A percentile compares a stretch with the other conserved stretches of the same genome.
phyloP scores from a whole-genome alignment of 2,888 invertebrate genomes.

The Altica lythri region DNA sequence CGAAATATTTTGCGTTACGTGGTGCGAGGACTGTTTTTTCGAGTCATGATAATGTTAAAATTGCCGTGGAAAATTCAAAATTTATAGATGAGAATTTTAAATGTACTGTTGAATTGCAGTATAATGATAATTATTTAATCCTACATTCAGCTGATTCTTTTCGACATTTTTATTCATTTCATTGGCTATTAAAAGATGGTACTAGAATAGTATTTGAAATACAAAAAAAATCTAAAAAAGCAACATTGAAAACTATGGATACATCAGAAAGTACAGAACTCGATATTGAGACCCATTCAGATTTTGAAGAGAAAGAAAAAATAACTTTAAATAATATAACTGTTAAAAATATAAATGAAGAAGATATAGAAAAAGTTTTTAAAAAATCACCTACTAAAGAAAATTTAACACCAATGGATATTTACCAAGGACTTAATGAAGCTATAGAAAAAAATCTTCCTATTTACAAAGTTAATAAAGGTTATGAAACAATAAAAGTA shows the following conservation, averaged over 20 bases:
- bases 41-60: constrained; percentile 45
- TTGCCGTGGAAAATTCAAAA: constrained; percentile 43
- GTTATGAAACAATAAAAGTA: constrained; percentile 30
- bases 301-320: no score
- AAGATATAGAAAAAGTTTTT: neutral
- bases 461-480: constrained; percentile 41
- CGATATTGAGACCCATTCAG: no score
- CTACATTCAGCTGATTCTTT: constrained; percentile 36
- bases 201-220: constrained; percentile 41
- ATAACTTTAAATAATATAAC: no score
- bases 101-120: constrained; percentile 39
- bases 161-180: constrained; percentile 35
- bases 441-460: constrained; percentile 20
- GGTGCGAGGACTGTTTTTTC: constrained; percentile 44
- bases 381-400: neutral
- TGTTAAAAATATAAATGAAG: neutral
- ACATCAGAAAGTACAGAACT: no score
- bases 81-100: constrained; percentile 38
- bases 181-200: constrained; percentile 38
- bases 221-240: constrained; percentile 9
- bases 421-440: constrained; percentile 26
- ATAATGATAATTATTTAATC: constrained; percentile 36
- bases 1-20: constrained; percentile 35
- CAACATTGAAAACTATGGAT: no score
- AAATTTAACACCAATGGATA: neutral